These are phyloP conservation scores for Crotalus tigris DNA, from an alignment of 2,113 vertebrate genomes.

Conservation along the genomic window DNA sequence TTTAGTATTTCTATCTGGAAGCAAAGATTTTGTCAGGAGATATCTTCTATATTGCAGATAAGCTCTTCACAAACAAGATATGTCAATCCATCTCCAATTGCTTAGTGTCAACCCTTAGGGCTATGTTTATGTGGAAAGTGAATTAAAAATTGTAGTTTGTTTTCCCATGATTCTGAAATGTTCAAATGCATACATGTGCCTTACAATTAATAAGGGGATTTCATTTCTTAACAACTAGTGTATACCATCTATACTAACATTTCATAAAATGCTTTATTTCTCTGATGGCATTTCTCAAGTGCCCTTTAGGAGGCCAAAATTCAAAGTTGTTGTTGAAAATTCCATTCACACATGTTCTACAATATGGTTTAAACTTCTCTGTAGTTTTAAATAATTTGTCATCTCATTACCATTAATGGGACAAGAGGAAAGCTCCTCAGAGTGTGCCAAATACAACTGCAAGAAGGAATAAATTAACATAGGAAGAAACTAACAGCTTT, in stretches of 20 bases:
- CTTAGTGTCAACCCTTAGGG: neutral
- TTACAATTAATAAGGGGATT: neutral
- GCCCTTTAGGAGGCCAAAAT: neutral
- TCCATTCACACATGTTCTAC: neutral
- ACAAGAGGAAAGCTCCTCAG: neutral
- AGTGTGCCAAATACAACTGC: neutral
- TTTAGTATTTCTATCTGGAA: neutral
- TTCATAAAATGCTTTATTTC: neutral
- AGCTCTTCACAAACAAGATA: neutral
- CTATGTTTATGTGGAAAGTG: neutral
- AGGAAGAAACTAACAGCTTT: neutral
- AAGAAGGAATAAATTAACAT: neutral
- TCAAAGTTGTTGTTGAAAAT: neutral
- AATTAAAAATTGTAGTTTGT: neutral
- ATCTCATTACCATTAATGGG: neutral
- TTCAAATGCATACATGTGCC: neutral
- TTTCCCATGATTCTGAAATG: neutral
- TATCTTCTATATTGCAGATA: neutral
- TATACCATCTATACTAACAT: neutral
- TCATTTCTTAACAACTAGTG: neutral
- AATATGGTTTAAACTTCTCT: neutral
- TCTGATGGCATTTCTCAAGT: neutral
- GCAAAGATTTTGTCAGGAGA: neutral
- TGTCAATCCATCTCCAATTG: neutral
- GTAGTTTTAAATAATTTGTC: neutral